Conservation (phyloP, 2,888 invertebrate species). For the Melieria omissa region DNA sequence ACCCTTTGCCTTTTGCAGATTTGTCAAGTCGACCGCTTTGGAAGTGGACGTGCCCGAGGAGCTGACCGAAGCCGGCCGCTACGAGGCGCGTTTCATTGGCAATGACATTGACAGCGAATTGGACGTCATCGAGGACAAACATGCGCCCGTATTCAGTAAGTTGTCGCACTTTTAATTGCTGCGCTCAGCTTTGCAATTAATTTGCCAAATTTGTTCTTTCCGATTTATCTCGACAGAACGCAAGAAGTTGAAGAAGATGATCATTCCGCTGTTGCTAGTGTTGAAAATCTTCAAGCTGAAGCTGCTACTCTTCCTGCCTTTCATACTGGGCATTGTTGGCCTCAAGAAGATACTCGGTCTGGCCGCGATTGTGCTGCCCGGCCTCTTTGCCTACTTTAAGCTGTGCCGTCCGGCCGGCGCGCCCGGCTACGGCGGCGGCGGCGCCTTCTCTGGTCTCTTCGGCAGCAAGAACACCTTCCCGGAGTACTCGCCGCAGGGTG, state of each 20-base stretch:
- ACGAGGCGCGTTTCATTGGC: conserved; percentile 83
- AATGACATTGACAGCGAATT: conserved; percentile 87
- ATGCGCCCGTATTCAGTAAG: conserved; percentile 84
- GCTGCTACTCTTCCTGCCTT: conserved; percentile 81
- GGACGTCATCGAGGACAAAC: conserved; percentile 84
- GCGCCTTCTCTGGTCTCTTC: conserved; percentile 59
- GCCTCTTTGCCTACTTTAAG: conserved; percentile 86
- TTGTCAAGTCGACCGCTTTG: conserved; percentile 81
- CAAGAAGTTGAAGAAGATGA: conserved; percentile 82
- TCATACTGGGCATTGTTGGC: conserved; percentile 84
- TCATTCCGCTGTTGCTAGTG: conserved; percentile 83
- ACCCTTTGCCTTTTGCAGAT: conserved; percentile 66
- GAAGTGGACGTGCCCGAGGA: conserved; percentile 81
- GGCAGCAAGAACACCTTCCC: conserved; percentile 64
- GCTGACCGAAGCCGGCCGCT: conserved; percentile 78
- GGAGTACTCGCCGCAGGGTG: conserved; percentile 80
- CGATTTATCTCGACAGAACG: conserved; percentile 71
- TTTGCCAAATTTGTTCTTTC: neutral
- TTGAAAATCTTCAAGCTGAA: conserved; percentile 87
- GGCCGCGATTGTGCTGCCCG: conserved; percentile 81
- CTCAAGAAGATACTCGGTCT: conserved; percentile 87
- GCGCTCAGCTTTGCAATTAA: conserved; percentile 26
- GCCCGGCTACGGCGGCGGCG: conserved; percentile 61
- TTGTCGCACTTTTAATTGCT: neutral
- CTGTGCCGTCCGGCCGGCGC: conserved; percentile 80